Evolutionary conservation across 2,113 vertebrate species (phyloP).

Genomic region (Cisticola juncidis): DNA sequence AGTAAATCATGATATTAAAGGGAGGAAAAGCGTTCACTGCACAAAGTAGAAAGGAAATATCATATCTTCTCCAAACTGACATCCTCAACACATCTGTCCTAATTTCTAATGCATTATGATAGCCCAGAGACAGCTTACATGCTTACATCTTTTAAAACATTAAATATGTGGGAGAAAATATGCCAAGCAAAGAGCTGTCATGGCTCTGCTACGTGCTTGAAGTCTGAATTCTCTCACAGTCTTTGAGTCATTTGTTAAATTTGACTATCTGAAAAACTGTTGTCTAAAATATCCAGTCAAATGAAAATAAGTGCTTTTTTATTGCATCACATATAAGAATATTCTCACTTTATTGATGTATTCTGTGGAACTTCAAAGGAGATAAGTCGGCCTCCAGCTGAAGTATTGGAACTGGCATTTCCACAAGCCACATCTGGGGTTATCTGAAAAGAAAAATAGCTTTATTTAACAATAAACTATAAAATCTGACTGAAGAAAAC

Average conservation of each 20-base stretch:
- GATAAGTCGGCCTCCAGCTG: slow-evolving; percentile 84
- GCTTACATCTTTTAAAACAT: neutral
- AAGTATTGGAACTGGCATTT: slow-evolving; percentile 87
- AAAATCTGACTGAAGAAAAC: neutral
- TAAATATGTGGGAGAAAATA: neutral
- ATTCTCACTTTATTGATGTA: slow-evolving; percentile 92
- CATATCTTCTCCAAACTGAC: neutral
- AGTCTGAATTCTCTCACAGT: neutral
- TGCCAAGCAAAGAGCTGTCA: neutral
- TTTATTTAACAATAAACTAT: neutral
- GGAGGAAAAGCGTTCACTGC: neutral
- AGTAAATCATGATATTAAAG: neutral
- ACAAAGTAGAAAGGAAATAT: neutral
- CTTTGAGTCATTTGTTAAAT: neutral
- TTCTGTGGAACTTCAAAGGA: slow-evolving; percentile 92
- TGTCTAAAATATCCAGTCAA: neutral
- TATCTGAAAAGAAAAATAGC: slow-evolving; percentile 72
- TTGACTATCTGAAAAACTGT: neutral
- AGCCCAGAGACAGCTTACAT: neutral
- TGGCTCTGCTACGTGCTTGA: neutral
- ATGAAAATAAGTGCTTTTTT: neutral
- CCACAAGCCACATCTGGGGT: slow-evolving; percentile 85
- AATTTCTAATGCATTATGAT: neutral
- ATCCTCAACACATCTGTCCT: neutral
- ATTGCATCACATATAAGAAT: neutral